A percentile compares a stretch with the other conserved stretches of the same genome.
Conservation (phyloP, 53 echinoderm and acorn worm genomes). For the Apostichopus leukothele region DNA sequence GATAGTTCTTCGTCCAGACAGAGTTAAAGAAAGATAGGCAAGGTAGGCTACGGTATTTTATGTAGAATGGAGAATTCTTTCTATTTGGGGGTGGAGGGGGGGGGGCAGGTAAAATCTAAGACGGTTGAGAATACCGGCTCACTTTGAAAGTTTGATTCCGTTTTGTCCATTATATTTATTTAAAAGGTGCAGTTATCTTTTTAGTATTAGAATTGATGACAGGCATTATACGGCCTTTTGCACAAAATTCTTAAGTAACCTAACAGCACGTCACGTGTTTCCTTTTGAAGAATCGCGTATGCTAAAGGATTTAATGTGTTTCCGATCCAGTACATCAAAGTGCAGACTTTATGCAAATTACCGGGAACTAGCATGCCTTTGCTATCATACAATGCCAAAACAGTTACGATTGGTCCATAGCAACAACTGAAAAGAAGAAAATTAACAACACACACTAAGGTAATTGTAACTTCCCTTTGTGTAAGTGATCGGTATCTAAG, state of each 20-base stretch:
- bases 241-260: not conserved
- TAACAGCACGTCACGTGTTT: constrained; percentile 11
- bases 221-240: not conserved
- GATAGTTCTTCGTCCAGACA: no score
- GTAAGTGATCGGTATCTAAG: constrained; percentile 2
- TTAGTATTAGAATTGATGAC: not conserved
- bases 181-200: no score
- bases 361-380: constrained; percentile 6
- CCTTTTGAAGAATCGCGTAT: constrained; percentile 27
- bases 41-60: no score
- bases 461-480: constrained; percentile 17
- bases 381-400: not conserved
- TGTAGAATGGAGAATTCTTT: no score
- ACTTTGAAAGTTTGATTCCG: no score
- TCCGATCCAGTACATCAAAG: constrained; percentile 46
- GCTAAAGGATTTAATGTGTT: constrained; percentile 32
- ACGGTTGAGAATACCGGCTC: no score
- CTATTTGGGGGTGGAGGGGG: no score
- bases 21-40: no score
- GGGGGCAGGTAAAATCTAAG: no score
- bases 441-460: constrained; percentile 11
- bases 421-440: constrained; percentile 16
- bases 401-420: constrained; percentile 31
- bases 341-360: constrained; percentile 22
- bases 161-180: no score